A percentile compares a stretch with the other conserved stretches of the same genome.
Conservation (phyloP, 2,113 vertebrate species). For the Crotophaga sulcirostris region DNA sequence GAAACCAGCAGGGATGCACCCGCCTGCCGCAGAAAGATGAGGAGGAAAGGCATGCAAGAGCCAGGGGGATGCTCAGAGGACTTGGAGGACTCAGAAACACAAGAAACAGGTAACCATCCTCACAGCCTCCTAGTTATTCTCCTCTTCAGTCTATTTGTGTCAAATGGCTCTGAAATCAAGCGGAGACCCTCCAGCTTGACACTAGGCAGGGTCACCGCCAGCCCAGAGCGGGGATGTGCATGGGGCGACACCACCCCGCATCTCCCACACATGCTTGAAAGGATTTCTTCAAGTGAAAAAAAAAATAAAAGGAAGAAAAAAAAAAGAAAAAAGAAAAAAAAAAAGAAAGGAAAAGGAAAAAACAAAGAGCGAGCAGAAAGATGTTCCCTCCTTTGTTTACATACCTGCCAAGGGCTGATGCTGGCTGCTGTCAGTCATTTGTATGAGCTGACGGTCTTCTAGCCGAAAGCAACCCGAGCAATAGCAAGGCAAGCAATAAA, state of each 20-base stretch:
- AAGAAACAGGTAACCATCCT: accelerated
- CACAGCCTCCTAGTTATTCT: accelerated
- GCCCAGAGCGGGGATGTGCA: accelerated
- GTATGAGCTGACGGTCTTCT: constrained; percentile 17
- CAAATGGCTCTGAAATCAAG: neutral
- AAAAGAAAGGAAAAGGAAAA: accelerated
- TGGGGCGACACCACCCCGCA: neutral
- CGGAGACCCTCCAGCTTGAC: neutral
- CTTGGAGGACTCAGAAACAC: neutral
- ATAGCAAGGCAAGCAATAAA: constrained; percentile 17
- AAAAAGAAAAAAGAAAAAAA: neutral
- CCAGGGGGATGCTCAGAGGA: neutral
- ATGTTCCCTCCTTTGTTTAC: constrained; percentile 44
- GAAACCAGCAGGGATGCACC: neutral
- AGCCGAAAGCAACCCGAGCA: neutral
- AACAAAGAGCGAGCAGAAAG: neutral
- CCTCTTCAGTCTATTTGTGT: neutral
- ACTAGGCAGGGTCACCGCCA: neutral
- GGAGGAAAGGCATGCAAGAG: accelerated
- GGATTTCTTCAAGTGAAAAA: neutral
- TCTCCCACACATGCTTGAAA: accelerated
- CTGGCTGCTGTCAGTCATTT: constrained; percentile 58
- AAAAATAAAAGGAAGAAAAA: accelerated
- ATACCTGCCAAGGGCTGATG: constrained; percentile 55
- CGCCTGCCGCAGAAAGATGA: neutral